Percentiles rank a stretch among this genome's conserved stretches.
Conservation (phyloP, 2,113 vertebrate species). For the Austrofundulus limnaeus region DNA sequence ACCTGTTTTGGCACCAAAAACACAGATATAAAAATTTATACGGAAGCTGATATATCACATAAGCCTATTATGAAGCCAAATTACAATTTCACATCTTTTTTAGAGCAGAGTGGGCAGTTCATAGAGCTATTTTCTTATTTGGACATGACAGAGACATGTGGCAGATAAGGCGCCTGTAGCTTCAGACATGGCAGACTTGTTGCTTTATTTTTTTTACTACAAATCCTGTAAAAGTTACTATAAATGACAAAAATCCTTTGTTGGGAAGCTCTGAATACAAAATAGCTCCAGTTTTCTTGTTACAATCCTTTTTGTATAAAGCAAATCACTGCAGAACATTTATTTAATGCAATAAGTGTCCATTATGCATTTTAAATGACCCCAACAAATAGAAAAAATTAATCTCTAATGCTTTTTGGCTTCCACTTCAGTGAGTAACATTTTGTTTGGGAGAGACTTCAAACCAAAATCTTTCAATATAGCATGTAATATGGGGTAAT, state of each 20-base stretch:
- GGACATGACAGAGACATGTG: neutral
- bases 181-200: conserved; percentile 32
- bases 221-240: conserved; percentile 16
- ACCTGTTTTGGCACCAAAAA: conserved; percentile 33
- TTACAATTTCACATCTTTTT: conserved; percentile 48
- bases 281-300: neutral
- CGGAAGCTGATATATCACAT: conserved; percentile 36
- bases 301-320: too few relatives aligned
- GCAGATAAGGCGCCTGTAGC: conserved; percentile 30
- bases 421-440: conserved; percentile 1
- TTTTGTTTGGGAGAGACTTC: conserved; percentile 11
- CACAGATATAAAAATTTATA: conserved; percentile 30
- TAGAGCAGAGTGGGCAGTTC: conserved; percentile 30
- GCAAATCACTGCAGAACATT: too few relatives aligned
- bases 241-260: conserved; percentile 4
- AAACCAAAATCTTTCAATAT: conserved; percentile 1
- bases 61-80: conserved; percentile 66
- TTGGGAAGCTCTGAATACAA: conserved; percentile 9
- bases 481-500: conserved; percentile 14
- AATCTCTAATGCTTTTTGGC: conserved; percentile 12
- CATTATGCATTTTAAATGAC: conserved; percentile 27
- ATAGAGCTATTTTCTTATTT: conserved; percentile 23
- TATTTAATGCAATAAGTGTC: neutral
- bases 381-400: conserved; percentile 10
- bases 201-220: conserved; percentile 30